These are phyloP conservation scores for Ornithoptera priamus DNA, from an alignment of 2,888 invertebrate genomes.

Conservation along the genomic window DNA sequence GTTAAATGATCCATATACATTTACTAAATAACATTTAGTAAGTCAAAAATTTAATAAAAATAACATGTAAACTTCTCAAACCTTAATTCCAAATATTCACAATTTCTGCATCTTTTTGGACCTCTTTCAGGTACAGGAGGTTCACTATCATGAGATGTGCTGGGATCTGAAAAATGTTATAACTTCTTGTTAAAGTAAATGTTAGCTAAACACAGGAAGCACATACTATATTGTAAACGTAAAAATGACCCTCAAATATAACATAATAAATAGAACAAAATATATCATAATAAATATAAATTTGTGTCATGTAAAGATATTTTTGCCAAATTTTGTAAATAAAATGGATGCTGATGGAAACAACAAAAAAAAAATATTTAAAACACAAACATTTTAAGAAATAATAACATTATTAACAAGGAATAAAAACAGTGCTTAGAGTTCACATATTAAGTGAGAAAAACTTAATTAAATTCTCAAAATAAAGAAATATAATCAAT, in stretches of 20 bases:
- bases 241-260: background rate
- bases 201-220: background rate
- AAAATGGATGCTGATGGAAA: no score
- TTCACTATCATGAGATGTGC: background rate
- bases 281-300: no score
- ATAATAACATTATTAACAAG: no score
- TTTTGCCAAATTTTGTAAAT: no score
- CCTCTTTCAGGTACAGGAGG: background rate
- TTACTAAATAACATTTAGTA: no score
- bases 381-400: no score
- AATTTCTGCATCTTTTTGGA: constrained; percentile 8
- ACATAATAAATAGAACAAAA: no score
- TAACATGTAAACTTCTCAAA: background rate
- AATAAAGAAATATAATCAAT: background rate
- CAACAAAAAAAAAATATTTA: no score
- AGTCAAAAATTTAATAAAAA: background rate
- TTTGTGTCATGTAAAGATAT: no score
- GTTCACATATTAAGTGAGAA: background rate
- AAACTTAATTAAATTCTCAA: background rate
- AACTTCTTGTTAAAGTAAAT: no score
- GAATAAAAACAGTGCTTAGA: background rate
- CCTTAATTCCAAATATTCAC: constrained; percentile 14
- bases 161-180: background rate
- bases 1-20: no score
- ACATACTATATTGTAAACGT: background rate